Evolutionary conservation across 2,888 invertebrate species (phyloP), one percentile per base, ranked within the genome.

Genomic region (Drosophila meridiana): DNA sequence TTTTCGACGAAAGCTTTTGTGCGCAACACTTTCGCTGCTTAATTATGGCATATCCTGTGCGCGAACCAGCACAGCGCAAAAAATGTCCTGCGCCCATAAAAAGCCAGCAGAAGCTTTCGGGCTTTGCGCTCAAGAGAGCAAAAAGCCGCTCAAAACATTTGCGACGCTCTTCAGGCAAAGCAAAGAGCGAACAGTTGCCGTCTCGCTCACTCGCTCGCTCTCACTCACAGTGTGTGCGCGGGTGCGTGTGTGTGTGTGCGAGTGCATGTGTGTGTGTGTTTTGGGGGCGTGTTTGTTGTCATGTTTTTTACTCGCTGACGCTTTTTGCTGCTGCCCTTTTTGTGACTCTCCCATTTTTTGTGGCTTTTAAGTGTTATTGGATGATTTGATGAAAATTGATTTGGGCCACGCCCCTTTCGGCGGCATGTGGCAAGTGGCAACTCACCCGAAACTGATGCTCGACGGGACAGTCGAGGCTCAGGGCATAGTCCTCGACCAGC

Each of bases 401-500:
- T 83, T 75, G 73, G 75, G 74, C 58, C 82, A 88, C 91, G 91
- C 91, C 91, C 69, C 76, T 79, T 53, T 64, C 68, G 76, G 48
- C 52, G 48, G 48, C 60, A 45, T 57, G 65, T 40, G 50, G 64
- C 64, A 68, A 53, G 61, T 61, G 42, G 50, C 43, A 60, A 87
- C 91, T 91, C 61, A 91, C 91, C 90, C 91, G 90, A 85, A 89
- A 91, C 34, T 86, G 76, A 45, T 83, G 83, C 45, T 84, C 90
- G 36, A 88, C 82, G 5, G 85, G 82, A 56, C 92, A 92, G 69
- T 92, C 92, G 57, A 92, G 80, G 71, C 81, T 89, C 55, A 92
- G 65, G 4, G 91, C 85, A 81, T 92, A 92, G 61, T 92, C 92
- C 71, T 92, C 92, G 26, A 91, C 77, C 26, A 89, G 73, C 11